phyloP scores from a whole-genome alignment of 1,140 invertebrate genomes.

The Drosophila orosa region DNA sequence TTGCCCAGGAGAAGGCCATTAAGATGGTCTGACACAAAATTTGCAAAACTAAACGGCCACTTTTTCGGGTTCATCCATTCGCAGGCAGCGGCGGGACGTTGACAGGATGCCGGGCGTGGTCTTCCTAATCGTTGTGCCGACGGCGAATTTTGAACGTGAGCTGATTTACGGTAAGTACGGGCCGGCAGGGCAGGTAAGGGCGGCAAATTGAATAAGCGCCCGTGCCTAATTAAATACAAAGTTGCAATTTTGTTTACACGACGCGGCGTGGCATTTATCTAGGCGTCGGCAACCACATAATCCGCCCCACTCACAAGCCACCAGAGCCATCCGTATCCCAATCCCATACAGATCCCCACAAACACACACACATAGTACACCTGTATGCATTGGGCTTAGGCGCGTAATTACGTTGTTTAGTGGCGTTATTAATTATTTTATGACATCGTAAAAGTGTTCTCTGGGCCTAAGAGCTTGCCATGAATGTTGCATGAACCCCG shows the following conservation, averaged over 20 bases:
- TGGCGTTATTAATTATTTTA: conserved; percentile 84
- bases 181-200: neutral
- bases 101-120: conserved; percentile 85
- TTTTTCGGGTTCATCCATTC: conserved; percentile 54
- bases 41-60: conserved; percentile 59
- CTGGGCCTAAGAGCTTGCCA: conserved; percentile 71
- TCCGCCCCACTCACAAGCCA: conserved; percentile 22
- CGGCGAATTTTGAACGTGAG: conserved; percentile 86
- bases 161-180: conserved; percentile 84
- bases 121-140: conserved; percentile 87
- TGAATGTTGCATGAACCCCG: conserved; percentile 62
- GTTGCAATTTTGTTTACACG: conserved; percentile 70
- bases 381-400: conserved; percentile 63
- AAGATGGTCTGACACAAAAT: conserved; percentile 32
- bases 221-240: conserved; percentile 74
- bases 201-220: conserved; percentile 67
- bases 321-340: neutral
- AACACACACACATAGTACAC: neutral
- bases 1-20: neutral
- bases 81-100: conserved; percentile 15
- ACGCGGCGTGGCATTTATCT: conserved; percentile 53
- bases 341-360: neutral
- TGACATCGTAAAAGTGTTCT: conserved; percentile 80
- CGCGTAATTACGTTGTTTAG: conserved; percentile 82
- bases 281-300: conserved; percentile 40